Percentiles rank a stretch among this genome's conserved stretches.
Conservation (phyloP, 2,888 invertebrate species). For the Sarcophaga rosellei region DNA sequence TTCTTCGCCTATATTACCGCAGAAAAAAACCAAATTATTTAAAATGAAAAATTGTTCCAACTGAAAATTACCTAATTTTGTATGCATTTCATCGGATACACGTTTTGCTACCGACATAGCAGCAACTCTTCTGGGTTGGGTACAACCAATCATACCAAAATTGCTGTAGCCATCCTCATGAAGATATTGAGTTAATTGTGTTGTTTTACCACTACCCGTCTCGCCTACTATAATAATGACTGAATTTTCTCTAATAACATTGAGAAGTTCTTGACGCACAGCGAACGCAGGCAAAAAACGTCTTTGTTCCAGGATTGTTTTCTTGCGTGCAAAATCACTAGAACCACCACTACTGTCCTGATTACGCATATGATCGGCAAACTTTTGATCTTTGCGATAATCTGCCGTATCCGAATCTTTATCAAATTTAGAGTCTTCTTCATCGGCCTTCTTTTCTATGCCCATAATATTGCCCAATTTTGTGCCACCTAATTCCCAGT, state of each 20-base stretch:
- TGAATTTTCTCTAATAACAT: conserved; percentile 95
- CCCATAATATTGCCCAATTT: conserved; percentile 96
- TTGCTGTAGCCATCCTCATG: conserved; percentile 98
- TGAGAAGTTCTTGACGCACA: conserved; percentile 94
- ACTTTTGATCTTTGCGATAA: conserved; percentile 96
- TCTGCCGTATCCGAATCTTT: conserved; percentile 89
- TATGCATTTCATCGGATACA: conserved; percentile 98
- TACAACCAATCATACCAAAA: conserved; percentile 97
- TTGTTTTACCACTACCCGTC: conserved; percentile 89
- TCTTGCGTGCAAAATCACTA: conserved; percentile 93
- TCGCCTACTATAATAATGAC: conserved; percentile 96
- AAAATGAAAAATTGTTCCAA: background rate
- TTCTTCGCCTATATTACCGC: conserved; percentile 85
- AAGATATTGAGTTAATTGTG: conserved; percentile 97
- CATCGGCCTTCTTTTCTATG: conserved; percentile 90
- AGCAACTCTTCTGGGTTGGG: conserved; percentile 98
- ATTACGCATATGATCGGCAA: conserved; percentile 95
- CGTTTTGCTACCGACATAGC: conserved; percentile 99
- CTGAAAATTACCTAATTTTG: conserved; percentile 86
- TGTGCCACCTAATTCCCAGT: conserved; percentile 99
- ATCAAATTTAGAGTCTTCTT: conserved; percentile 86
- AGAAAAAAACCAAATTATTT: background rate
- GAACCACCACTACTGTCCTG: conserved; percentile 84
- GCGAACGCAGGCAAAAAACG: conserved; percentile 97
- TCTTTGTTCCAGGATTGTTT: conserved; percentile 92